A percentile compares a stretch with the other conserved stretches of the same genome.
Evolutionary conservation across 1,140 invertebrate genomes (phyloP).

Genomic region (Kradibia gibbosae): DNA sequence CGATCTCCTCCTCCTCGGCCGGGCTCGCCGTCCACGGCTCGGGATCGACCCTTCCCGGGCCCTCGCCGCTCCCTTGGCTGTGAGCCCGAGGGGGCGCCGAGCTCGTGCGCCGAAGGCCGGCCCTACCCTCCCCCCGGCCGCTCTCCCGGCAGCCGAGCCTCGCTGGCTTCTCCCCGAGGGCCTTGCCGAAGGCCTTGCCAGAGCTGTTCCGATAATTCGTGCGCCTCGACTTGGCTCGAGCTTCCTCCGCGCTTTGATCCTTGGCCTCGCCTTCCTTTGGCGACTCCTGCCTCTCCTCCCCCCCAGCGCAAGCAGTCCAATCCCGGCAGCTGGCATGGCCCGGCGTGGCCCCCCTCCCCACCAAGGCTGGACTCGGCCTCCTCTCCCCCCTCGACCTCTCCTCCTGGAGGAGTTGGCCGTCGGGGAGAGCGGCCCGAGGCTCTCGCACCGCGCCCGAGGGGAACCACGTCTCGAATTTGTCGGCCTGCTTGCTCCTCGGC

Average conservation of each 20-base stretch:
- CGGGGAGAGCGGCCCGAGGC: neutral
- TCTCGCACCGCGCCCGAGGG: neutral
- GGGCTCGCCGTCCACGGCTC: constrained; percentile 18
- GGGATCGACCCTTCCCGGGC: too few relatives aligned
- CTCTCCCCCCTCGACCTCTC: neutral
- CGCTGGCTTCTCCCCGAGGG: constrained; percentile 49
- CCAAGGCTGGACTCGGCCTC: constrained; percentile 7
- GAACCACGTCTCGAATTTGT: constrained; percentile 13
- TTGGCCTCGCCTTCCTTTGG: neutral
- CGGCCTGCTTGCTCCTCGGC: neutral
- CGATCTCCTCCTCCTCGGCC: constrained; percentile 35
- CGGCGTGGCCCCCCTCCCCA: neutral
- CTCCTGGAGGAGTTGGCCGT: neutral
- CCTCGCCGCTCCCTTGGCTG: constrained; percentile 59
- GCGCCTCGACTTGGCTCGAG: constrained; percentile 61
- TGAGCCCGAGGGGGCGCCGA: constrained; percentile 64
- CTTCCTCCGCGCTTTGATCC: constrained; percentile 46
- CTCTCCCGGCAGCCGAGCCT: constrained; percentile 25
- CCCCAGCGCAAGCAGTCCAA: too few relatives aligned
- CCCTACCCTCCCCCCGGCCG: neutral
- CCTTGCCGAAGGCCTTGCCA: constrained; percentile 62
- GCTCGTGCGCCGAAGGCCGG: constrained; percentile 56
- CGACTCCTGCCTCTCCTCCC: too few relatives aligned
- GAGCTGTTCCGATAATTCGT: constrained; percentile 62
- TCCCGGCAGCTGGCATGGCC: too few relatives aligned